Evolutionary conservation across 2,888 invertebrate genomes (phyloP).

Genomic region (Polylopha cassiicola): DNA sequence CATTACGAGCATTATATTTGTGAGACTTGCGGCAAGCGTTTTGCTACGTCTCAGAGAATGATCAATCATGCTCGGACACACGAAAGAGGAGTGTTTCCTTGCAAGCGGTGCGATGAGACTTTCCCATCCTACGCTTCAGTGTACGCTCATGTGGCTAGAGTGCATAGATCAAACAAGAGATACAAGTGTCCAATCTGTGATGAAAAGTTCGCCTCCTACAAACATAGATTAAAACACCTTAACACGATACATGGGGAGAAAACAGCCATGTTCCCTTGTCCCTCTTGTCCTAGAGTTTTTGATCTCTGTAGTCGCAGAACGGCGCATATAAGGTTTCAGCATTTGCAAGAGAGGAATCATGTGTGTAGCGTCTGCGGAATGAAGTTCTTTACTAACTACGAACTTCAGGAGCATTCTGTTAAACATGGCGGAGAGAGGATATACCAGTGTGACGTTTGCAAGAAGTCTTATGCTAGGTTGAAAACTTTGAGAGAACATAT

Average conservation of each 20-base stretch:
- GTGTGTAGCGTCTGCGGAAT: constrained; percentile 70
- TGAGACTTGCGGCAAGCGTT: constrained; percentile 66
- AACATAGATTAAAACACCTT: constrained; percentile 60
- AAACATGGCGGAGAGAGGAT: constrained; percentile 75
- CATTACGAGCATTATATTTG: constrained; percentile 68
- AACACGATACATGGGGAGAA: constrained; percentile 60
- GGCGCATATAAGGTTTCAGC: constrained; percentile 62
- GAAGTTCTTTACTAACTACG: constrained; percentile 75
- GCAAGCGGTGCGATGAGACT: constrained; percentile 55
- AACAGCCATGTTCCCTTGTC: constrained; percentile 60
- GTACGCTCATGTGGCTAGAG: constrained; percentile 58
- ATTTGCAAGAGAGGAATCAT: constrained; percentile 66
- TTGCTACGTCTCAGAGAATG: constrained; percentile 63
- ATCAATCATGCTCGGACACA: constrained; percentile 62
- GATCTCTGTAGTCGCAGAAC: constrained; percentile 63
- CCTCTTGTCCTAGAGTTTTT: constrained; percentile 61
- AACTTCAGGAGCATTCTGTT: constrained; percentile 73
- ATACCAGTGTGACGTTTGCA: constrained; percentile 73
- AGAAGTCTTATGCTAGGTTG: constrained; percentile 65
- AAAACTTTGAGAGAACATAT: constrained; percentile 69
- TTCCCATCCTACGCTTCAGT: constrained; percentile 53
- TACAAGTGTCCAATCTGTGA: constrained; percentile 70
- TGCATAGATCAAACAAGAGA: constrained; percentile 58
- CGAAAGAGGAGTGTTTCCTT: constrained; percentile 56
- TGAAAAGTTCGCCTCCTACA: constrained; percentile 65